Evolutionary conservation across 2,113 vertebrate species (phyloP).

Genomic region (Coracopsis vasa): DNA sequence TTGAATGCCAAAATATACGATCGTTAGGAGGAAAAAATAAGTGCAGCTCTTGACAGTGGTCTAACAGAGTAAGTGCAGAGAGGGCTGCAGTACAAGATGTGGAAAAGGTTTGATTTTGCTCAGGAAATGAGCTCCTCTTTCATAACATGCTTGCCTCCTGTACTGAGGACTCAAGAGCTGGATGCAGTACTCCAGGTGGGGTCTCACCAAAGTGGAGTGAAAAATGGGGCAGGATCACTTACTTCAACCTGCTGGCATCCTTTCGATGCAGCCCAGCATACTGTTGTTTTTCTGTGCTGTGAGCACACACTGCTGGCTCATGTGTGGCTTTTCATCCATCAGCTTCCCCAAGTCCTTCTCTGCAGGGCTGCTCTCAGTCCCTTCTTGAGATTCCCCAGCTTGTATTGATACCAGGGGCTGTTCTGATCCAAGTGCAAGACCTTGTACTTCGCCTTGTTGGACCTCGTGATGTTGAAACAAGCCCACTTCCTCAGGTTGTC

Average conservation of each 20-base stretch:
- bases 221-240: neutral
- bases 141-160: neutral
- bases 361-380: neutral
- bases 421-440: neutral
- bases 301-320: fast-evolving
- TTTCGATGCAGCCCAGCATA: neutral
- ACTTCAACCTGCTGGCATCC: neutral
- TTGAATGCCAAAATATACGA: neutral
- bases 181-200: neutral
- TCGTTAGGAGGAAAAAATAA: neutral
- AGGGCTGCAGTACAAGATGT: neutral
- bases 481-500: neutral
- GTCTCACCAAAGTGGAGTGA: neutral
- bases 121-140: constrained; percentile 15
- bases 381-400: neutral
- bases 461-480: neutral
- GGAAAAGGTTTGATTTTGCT: neutral
- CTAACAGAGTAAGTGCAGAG: neutral
- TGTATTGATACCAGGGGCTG: neutral
- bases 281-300: fast-evolving
- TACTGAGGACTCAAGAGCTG: neutral
- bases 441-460: neutral
- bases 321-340: neutral
- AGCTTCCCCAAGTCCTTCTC: neutral
- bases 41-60: neutral